Conservation (phyloP, 2,113 vertebrate genomes). For the Misgurnus mizolepis region DNA sequence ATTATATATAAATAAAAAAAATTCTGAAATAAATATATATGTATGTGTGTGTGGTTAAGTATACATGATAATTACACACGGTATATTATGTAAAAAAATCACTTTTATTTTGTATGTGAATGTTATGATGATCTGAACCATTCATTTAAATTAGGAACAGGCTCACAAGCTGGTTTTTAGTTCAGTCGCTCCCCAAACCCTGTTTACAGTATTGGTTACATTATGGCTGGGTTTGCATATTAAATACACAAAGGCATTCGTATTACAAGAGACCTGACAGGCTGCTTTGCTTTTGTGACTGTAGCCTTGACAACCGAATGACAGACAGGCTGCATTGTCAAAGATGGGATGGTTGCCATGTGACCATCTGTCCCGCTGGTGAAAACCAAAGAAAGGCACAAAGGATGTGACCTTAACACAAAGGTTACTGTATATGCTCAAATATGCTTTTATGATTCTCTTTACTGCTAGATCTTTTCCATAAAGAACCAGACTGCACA, state of each 20-base stretch:
- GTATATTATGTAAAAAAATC: no score
- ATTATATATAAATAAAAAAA: no score
- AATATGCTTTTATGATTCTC: conserved; percentile 1
- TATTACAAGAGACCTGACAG: conserved; percentile 24
- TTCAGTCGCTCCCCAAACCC: neutral
- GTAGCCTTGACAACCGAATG: conserved; percentile 28
- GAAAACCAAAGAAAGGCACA: neutral
- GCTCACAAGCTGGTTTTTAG: no score
- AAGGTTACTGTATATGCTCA: neutral
- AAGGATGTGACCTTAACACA: conserved; percentile 19
- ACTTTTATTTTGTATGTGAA: no score
- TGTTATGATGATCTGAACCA: no score
- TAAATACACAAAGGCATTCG: conserved; percentile 34
- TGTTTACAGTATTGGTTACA: neutral
- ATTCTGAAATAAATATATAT: no score
- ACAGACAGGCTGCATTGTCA: conserved; percentile 39
- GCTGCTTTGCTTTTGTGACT: conserved; percentile 12
- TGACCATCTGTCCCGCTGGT: conserved; percentile 33
- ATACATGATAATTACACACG: no score
- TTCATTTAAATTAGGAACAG: no score
- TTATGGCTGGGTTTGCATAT: conserved; percentile 14
- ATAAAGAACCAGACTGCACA: neutral
- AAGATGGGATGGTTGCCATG: conserved; percentile 26
- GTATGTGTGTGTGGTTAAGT: no score
- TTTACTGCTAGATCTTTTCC: neutral